Conservation (phyloP, 2,888 invertebrate species). For the Leucoma salicis region DNA sequence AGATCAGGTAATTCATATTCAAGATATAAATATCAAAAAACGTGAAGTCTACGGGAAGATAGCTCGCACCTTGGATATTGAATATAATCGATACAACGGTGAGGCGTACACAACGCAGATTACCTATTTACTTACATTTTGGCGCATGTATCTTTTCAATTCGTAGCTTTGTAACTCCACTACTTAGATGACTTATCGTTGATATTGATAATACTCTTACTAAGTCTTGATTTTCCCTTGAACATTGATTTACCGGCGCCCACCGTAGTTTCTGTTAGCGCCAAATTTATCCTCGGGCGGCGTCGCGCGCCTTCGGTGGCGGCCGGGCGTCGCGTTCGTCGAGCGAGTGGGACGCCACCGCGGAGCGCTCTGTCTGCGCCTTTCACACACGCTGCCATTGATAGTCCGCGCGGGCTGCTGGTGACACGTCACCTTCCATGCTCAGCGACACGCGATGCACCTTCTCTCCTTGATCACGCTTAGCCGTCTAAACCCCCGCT, state of each 20-base stretch:
- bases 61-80: conserved; percentile 31
- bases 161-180: conserved; percentile 13
- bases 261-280: conserved; percentile 74
- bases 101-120: conserved; percentile 14
- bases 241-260: conserved; percentile 77
- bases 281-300: conserved; percentile 78
- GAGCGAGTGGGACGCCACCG: conserved; percentile 57
- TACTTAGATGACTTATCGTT: conserved; percentile 26
- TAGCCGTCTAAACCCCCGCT: conserved; percentile 46
- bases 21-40: conserved; percentile 4
- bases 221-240: conserved; percentile 62
- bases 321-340: conserved; percentile 43
- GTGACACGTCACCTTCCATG: conserved; percentile 58
- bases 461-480: conserved; percentile 31
- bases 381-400: conserved; percentile 56
- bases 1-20: no score
- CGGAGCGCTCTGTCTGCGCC: conserved; percentile 45
- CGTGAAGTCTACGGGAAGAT: conserved; percentile 19
- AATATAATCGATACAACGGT: conserved; percentile 34
- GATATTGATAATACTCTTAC: conserved; percentile 50
- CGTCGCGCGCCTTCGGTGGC: conserved; percentile 60
- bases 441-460: conserved; percentile 56
- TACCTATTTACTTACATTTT: conserved; percentile 17
- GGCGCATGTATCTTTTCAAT: conserved; percentile 13
- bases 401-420: conserved; percentile 72